These are phyloP conservation scores for Platyrinchus mystaceus DNA, from an alignment of 2,797 vertebrate genomes.

Conservation along the genomic window DNA sequence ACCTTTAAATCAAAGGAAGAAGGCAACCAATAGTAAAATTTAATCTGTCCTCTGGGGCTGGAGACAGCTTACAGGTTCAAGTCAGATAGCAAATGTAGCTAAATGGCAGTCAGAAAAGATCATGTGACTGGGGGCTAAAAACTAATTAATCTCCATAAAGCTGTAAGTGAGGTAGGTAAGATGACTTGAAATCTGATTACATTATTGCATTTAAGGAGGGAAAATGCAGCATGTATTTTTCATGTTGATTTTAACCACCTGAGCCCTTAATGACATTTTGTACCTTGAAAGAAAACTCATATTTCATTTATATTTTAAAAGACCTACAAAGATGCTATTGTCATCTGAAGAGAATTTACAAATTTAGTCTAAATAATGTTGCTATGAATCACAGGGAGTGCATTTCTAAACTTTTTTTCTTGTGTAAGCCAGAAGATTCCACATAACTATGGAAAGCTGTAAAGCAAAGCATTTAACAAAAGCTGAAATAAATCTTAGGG, in stretches of 20 bases:
- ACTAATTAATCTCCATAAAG: conserved; percentile 99
- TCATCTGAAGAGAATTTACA: conserved; percentile 46
- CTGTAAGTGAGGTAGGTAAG: conserved; percentile 90
- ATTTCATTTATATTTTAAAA: conserved; percentile 75
- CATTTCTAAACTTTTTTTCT: conserved; percentile 52
- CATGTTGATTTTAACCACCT: conserved; percentile 97
- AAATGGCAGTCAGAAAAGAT: conserved; percentile 83
- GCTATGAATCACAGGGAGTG: neutral
- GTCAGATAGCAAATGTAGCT: conserved; percentile 80
- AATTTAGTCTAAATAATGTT: conserved; percentile 33
- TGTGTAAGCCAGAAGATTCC: conserved; percentile 7
- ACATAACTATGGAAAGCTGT: neutral
- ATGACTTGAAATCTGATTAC: conserved; percentile 96
- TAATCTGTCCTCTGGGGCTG: conserved; percentile 79
- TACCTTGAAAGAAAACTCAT: conserved; percentile 77
- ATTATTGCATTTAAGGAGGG: conserved; percentile 81
- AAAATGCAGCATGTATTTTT: conserved; percentile 86
- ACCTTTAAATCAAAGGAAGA: conserved; percentile 77
- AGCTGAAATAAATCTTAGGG: conserved; percentile 14
- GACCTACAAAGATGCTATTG: conserved; percentile 54
- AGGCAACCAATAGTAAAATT: conserved; percentile 76
- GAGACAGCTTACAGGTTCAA: conserved; percentile 78
- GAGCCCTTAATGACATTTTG: conserved; percentile 86
- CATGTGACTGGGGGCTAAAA: conserved; percentile 81
- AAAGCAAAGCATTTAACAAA: conserved; percentile 21